Evolutionary conservation across 1,140 invertebrate species (phyloP).

Genomic region (Leptinotarsa lineolata): DNA sequence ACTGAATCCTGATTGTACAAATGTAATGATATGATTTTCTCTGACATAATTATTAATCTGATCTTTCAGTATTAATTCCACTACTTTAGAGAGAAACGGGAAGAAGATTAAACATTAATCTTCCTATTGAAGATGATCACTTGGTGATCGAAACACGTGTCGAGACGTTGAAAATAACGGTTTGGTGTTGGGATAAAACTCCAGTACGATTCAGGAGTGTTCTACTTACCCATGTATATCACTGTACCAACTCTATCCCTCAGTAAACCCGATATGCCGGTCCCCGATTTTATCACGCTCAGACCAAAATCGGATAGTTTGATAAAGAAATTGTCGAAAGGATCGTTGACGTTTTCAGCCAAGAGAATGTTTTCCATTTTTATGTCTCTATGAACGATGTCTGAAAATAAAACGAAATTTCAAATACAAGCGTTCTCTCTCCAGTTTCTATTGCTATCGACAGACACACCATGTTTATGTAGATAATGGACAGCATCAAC

Average conservation of each 20-base stretch:
- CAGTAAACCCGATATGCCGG: constrained; percentile 61
- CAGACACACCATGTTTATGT: constrained; percentile 60
- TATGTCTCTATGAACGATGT: constrained; percentile 65
- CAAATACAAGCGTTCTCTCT: no score
- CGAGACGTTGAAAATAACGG: no score
- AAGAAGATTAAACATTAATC: no score
- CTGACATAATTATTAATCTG: no score
- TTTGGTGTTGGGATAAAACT: no score
- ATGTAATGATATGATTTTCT: no score
- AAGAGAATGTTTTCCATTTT: constrained; percentile 66
- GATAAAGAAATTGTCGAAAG: constrained; percentile 58
- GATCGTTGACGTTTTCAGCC: constrained; percentile 57
- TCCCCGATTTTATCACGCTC: constrained; percentile 60
- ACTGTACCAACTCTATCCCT: constrained; percentile 63
- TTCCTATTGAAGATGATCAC: no score
- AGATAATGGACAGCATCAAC: constrained; percentile 61
- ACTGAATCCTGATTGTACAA: not conserved
- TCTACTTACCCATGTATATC: constrained; percentile 64
- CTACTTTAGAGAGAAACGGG: no score
- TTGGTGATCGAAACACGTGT: no score
- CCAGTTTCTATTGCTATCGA: not conserved
- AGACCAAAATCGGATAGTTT: constrained; percentile 66
- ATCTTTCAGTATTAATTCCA: no score
- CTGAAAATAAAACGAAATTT: constrained; percentile 43
- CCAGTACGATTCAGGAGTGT: no score